Percentiles rank a stretch among this genome's conserved stretches.
Conservation (phyloP, 2,888 invertebrate genomes). For the Conomelus anceps region DNA sequence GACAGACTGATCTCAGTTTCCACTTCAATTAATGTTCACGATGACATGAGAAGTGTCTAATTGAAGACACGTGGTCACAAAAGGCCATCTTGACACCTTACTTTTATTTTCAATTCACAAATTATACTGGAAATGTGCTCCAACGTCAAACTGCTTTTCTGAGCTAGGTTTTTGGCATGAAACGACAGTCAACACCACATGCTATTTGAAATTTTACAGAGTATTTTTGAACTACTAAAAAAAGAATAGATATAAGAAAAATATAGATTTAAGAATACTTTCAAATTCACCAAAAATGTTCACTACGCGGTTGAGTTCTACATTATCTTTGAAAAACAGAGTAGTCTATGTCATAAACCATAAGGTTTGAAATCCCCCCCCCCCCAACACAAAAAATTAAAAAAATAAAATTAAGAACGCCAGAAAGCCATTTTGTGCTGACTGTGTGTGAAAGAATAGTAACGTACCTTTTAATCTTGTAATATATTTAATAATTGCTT, state of each 20-base stretch:
- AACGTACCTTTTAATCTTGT: too few species aligned
- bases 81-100: neutral
- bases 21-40: neutral
- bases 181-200: neutral
- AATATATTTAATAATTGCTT: too few species aligned
- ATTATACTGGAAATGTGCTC: neutral
- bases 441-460: too few species aligned
- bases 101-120: neutral
- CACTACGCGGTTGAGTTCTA: too few species aligned
- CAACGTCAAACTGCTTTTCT: neutral
- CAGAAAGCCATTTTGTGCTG: too few species aligned
- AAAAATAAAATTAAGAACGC: too few species aligned
- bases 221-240: neutral
- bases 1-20: neutral
- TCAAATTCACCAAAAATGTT: neutral
- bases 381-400: too few species aligned
- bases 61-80: neutral
- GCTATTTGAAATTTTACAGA: neutral
- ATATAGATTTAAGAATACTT: neutral
- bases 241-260: too few species aligned
- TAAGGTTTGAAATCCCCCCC: too few species aligned
- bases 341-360: too few species aligned
- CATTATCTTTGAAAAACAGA: too few species aligned
- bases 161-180: neutral
- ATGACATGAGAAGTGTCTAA: neutral